Base-by-base conservation (phyloP, 2,888 invertebrate genomes). In the Harmothoe impar region DNA sequence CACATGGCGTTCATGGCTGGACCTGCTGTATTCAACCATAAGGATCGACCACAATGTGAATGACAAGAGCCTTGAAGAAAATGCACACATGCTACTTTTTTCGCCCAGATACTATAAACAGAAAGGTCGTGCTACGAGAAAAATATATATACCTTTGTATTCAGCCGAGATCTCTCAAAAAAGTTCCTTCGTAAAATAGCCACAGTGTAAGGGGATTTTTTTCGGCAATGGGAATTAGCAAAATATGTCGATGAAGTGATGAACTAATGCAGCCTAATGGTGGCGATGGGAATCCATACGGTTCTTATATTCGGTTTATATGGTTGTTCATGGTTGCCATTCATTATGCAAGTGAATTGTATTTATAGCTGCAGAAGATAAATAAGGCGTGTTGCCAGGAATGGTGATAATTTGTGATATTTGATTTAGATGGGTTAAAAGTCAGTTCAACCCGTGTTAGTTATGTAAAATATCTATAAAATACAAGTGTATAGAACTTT, bases 381-480 rank as follows among this genome's bases (percentile, higher is more conserved):
- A 81, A 20, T 10, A 20, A 43, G 81, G 35, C 43, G 10, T 43
- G 81, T 35, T 33, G 81, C 81, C 81, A 81, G 81, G 25, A 81
- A 81, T 81, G 81, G 81, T 81, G 81, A 81, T 81, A 43, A 81
- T 81, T 81, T 81, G 81, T 81, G 81, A 81, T 81, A 81, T 81
- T 81, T 81, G 35, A 33, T 81, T 81, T 81, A 81, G 33, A 25
- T 33, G 33, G 81, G 81, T 81, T 43, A 77, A 43, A 31, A 77
- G 77, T 77, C 77, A 77, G 29, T 20, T 20, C n/a, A 77, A 77
- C 25, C 77, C 77, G 15, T 62, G 62, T 20, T 62, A n/a, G 62
- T 5, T 62, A n/a, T 62, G 62, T 62, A 62, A 62, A n/a, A 62
- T 62, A 62, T 20, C 7, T 62, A 62, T 62, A 43, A 10, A 62